Percentiles rank a stretch among this genome's conserved stretches.
These are phyloP conservation scores for Drosophila diplacantha DNA, from an alignment of 2,888 invertebrate genomes.

Conservation along the genomic window DNA sequence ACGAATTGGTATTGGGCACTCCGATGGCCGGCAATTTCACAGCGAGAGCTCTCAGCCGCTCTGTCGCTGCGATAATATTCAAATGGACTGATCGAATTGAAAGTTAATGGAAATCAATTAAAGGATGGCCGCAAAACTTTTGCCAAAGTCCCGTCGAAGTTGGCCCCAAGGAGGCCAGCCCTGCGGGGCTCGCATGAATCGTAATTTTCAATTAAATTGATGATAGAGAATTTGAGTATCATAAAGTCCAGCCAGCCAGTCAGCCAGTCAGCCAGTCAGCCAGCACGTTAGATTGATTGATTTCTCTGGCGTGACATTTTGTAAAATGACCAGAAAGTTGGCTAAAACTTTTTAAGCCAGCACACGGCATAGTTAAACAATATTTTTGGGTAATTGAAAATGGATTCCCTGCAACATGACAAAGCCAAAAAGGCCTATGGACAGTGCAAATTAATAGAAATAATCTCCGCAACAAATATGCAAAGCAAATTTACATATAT, in stretches of 20 bases:
- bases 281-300: slow-evolving; percentile 56
- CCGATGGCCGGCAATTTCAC: slow-evolving; percentile 22
- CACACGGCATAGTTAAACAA: slow-evolving; percentile 42
- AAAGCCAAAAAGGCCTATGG: slow-evolving; percentile 23
- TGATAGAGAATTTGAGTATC: slow-evolving; percentile 37
- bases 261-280: slow-evolving; percentile 4
- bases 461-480: slow-evolving; percentile 50
- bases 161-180: slow-evolving; percentile 9
- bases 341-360: slow-evolving; percentile 35
- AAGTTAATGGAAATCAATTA: slow-evolving; percentile 41
- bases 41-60: slow-evolving; percentile 14
- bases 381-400: slow-evolving; percentile 61
- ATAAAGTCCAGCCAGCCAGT: slow-evolving; percentile 14
- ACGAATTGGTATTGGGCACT: slow-evolving; percentile 24
- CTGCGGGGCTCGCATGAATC: slow-evolving; percentile 58
- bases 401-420: slow-evolving; percentile 51
- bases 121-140: slow-evolving; percentile 31
- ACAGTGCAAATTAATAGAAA: slow-evolving; percentile 57
- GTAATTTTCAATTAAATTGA: slow-evolving; percentile 69
- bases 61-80: slow-evolving; percentile 30
- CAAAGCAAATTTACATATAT: slow-evolving; percentile 40
- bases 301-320: slow-evolving; percentile 64
- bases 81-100: slow-evolving; percentile 41
- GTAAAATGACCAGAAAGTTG: slow-evolving; percentile 49
- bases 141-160: slow-evolving; percentile 11